Percentiles rank a stretch among this genome's conserved stretches.
These are phyloP conservation scores for Pachypeltis micranthus DNA, from an alignment of 1,140 invertebrate species.

Conservation along the genomic window DNA sequence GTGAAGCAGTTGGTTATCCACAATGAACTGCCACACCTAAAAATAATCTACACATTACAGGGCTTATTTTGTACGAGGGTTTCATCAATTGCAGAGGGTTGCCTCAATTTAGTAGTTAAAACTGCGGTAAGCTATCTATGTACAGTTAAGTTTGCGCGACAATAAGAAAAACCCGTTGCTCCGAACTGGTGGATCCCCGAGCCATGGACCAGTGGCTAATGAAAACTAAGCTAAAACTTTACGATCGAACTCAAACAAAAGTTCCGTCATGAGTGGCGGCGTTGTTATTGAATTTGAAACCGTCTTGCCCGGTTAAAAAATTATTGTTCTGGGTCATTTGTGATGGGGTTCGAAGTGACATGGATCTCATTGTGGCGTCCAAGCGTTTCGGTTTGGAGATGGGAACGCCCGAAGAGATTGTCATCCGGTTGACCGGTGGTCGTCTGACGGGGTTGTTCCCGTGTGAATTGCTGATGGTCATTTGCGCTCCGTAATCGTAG, in stretches of 20 bases:
- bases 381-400: slow-evolving; percentile 16
- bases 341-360: slow-evolving; percentile 4
- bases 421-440: slow-evolving; percentile 20
- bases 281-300: slow-evolving; percentile 15
- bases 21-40: slow-evolving; percentile 1
- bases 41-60: slow-evolving; percentile 4
- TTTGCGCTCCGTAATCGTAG: slow-evolving; percentile 21
- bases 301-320: slow-evolving; percentile 12
- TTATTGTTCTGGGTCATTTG: slow-evolving; percentile 12
- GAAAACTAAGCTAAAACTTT: slow-evolving; percentile 19
- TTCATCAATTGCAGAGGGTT: background rate
- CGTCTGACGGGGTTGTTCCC: background rate
- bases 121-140: background rate
- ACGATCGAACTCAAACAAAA: slow-evolving; percentile 13
- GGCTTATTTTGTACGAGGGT: background rate
- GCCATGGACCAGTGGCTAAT: slow-evolving; percentile 15
- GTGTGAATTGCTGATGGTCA: slow-evolving; percentile 12
- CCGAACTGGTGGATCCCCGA: slow-evolving; percentile 21
- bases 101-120: background rate
- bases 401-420: slow-evolving; percentile 20
- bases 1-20: background rate
- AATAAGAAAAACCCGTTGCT: slow-evolving; percentile 20
- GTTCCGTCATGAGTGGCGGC: slow-evolving; percentile 14
- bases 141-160: slow-evolving; percentile 3
- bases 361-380: slow-evolving; percentile 12